Conservation (phyloP, 2,797 vertebrate species). For the Siniperca undulata region DNA sequence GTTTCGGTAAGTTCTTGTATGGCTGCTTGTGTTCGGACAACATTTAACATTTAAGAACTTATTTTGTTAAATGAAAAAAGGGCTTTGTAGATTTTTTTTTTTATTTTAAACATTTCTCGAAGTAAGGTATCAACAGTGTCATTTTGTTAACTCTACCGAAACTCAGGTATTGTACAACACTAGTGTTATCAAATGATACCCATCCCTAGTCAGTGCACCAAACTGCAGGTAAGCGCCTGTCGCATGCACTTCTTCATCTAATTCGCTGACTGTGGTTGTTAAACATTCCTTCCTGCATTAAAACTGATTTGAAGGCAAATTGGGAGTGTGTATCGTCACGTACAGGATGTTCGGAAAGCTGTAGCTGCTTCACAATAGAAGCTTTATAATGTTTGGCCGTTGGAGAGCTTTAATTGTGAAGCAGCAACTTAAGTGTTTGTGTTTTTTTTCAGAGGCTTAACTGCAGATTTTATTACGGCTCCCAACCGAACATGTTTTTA, state of each 20-base stretch:
- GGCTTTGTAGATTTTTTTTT: too few species aligned
- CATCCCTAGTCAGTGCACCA: neutral
- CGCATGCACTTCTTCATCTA: neutral
- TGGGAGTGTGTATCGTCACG: too few species aligned
- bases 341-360: neutral
- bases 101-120: neutral
- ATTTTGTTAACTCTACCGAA: too few species aligned
- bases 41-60: too few species aligned
- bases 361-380: neutral
- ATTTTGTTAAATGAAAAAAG: too few species aligned
- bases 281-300: neutral
- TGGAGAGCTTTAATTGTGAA: neutral
- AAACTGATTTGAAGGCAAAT: too few species aligned
- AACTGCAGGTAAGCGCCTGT: too few species aligned
- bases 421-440: too few species aligned
- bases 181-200: too few species aligned
- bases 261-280: neutral
- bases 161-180: too few species aligned
- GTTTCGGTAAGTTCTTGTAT: neutral
- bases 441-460: neutral
- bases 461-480: neutral
- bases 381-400: neutral
- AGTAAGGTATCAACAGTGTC: neutral
- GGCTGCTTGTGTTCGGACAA: too few species aligned
- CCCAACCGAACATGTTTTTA: neutral